These are phyloP conservation scores for Chroicocephalus ridibundus DNA, from an alignment of 2,113 vertebrate species.

Conservation along the genomic window DNA sequence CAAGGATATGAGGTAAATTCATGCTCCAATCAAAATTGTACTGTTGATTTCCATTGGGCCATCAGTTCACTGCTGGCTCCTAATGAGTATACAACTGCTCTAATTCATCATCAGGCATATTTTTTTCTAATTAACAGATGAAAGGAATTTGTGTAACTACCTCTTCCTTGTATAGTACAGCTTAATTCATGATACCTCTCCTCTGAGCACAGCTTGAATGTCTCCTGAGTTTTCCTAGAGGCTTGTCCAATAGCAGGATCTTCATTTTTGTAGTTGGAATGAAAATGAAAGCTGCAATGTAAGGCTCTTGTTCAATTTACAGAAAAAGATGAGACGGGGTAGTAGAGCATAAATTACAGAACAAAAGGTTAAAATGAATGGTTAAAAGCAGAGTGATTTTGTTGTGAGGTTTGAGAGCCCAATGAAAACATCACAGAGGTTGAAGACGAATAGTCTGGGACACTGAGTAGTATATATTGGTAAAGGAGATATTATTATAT, in stretches of 20 bases:
- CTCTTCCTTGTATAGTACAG: neutral
- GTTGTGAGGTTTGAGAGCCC: neutral
- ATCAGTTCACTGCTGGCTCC: neutral
- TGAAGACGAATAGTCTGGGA: neutral
- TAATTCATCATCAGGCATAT: neutral
- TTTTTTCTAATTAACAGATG: neutral
- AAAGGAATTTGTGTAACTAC: neutral
- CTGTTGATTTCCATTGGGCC: neutral
- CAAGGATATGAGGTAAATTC: neutral
- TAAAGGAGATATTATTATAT: neutral
- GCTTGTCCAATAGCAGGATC: neutral
- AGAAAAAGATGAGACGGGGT: neutral
- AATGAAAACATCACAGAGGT: neutral
- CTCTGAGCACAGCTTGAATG: neutral
- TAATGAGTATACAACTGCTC: neutral
- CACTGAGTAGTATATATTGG: neutral
- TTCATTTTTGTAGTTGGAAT: neutral
- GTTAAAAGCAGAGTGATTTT: neutral
- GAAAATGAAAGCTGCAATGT: neutral
- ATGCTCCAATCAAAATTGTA: neutral
- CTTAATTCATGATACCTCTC: neutral
- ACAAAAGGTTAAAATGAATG: neutral
- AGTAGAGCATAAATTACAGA: neutral
- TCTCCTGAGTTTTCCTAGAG: neutral
- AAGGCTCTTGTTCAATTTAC: neutral